Evolutionary conservation across 1,140 invertebrate genomes (phyloP).

Genomic region (Acromyrmex echinatior): DNA sequence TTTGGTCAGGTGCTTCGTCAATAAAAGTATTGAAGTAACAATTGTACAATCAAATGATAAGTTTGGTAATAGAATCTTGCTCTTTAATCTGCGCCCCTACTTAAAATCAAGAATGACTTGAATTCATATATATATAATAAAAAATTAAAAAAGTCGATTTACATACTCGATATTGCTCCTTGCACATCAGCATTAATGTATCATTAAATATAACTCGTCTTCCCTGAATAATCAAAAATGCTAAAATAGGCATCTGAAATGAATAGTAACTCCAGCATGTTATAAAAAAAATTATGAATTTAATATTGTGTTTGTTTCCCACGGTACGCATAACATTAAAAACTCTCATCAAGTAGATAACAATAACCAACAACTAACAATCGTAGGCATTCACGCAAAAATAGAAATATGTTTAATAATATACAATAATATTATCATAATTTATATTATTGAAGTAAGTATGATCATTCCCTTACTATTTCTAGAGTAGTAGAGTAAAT

Average conservation of each 20-base stretch:
- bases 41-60: constrained; percentile 59
- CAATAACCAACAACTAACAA: constrained; percentile 87
- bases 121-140: constrained; percentile 6
- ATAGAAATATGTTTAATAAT: constrained; percentile 84
- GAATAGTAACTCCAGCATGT: constrained; percentile 71
- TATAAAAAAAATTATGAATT: constrained; percentile 72
- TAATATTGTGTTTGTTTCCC: constrained; percentile 73
- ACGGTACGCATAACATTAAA: constrained; percentile 83
- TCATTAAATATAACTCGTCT: constrained; percentile 33
- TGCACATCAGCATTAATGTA: constrained; percentile 45
- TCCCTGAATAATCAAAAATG: constrained; percentile 42
- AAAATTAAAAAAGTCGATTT: constrained; percentile 42
- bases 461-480: constrained; percentile 78
- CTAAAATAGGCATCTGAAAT: constrained; percentile 71
- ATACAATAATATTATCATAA: constrained; percentile 80
- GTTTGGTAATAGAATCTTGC: constrained; percentile 20
- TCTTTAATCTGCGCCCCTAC: constrained; percentile 28
- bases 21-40: constrained; percentile 57
- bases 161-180: constrained; percentile 42
- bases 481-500: constrained; percentile 78
- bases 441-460: constrained; percentile 82
- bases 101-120: constrained; percentile 44
- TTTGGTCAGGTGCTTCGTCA: constrained; percentile 71
- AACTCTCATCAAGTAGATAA: constrained; percentile 85
- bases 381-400: constrained; percentile 85